Evolutionary conservation across 2,797 vertebrate genomes (phyloP), one percentile per base, ranked within the genome.

Genomic region (Myiotriccus ornatus): DNA sequence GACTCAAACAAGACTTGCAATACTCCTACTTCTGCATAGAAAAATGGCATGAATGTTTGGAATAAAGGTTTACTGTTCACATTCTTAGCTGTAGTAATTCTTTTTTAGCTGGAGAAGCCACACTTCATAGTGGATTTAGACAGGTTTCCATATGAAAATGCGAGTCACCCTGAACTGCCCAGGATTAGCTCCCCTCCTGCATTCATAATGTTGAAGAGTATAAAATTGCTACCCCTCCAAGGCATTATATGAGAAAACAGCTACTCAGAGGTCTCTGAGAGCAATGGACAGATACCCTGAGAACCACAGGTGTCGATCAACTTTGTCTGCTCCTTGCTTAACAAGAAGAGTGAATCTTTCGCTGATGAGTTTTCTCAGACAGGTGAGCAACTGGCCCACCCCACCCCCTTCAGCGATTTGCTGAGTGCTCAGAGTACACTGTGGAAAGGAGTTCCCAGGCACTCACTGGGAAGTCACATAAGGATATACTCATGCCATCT

Each of bases 401-500:
- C 9, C 41, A 47, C 6, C 32, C 46, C 27, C 35, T 77, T 39
- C 56, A 60, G n/a, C 0, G 1, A 34, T 64, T 69, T 10, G 0
- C 53, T 83, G 46, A 43, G 41, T 57, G 24, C 24, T 87, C 50
- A 18, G 27, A 60, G 57, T 20, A 28, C 0, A 0, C 16, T 7
- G 19, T 43, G 53, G 60, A 74, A 89, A 46, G 22, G 23, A 2
- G 23, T 87, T 74, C 24, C 39, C 43, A 77, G 60, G 17, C 32
- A 52, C 41, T 52, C 53, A 20, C 28, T 28, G 44, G 57, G 34
- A 80, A 80, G 49, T 60, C 73, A n/a, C 0, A 0, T 32, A 83
- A 70, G 34, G 53, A 71, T 56, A 60, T 41, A 49, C 9, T 47
- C 37, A 16, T 44, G 18, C 35, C 82, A 22, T 52, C 41, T 75